Base-by-base conservation (phyloP, 2,797 vertebrate species). In the Nannoperca obscura region DNA sequence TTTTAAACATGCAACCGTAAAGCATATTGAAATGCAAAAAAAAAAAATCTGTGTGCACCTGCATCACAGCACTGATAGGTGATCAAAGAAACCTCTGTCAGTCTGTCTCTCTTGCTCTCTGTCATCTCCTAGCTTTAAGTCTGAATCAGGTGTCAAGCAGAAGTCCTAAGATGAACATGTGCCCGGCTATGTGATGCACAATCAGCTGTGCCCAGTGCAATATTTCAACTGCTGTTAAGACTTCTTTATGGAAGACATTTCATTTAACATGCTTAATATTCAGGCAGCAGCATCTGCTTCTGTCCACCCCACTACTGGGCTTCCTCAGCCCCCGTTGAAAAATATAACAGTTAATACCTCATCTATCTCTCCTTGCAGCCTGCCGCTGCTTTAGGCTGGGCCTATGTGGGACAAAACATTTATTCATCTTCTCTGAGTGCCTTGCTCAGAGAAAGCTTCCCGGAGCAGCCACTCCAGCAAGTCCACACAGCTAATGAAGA, bases 361-460 rank as follows among this genome's bases (percentile, higher is more conserved):
- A 92, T 95, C 93, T 85, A 92, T 94, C 90, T 92, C 66, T 74
- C 74, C 68, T 71, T 36, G 80, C 88, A 87, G 91, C 77, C 92
- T 80, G 80, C 84, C 86, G 55, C 89, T 44, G 89, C 88, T 91
- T 75, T 65, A 79, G 86, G 81, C 87, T 1, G 76, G 78, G 84
- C 84, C 91, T 88, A 89, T 92, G 90, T 89, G 91, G 92, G 92
- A 91, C 91, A 93, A 87, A 88, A 92, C 90, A 88, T 91, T 87
- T 92, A 94, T 93, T 92, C 88, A 92, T 94, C 91, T 88, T 83
- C 80, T 84, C 78, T 71, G 89, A 90, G 84, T 86, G 89, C 88
- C 86, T 89, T 88, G 87, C 90, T 90, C 85, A 83, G 70, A 89
- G 88, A 92, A 90, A 84, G 81, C 81, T 82, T 86, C 85, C 88